phyloP scores from a whole-genome alignment of 2,888 invertebrate genomes.

The Portevinia maculata region DNA sequence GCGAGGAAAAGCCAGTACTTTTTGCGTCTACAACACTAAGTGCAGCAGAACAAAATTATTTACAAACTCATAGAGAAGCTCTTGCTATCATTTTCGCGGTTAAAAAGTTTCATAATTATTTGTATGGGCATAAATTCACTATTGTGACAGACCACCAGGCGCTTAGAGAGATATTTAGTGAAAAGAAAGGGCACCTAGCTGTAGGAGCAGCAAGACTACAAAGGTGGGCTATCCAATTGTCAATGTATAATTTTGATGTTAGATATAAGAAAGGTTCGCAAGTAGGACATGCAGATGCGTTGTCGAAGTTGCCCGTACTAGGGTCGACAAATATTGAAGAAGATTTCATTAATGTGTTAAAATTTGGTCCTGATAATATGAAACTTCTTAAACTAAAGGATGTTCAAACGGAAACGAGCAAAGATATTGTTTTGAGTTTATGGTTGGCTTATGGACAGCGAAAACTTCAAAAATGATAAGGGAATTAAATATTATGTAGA shows the following conservation, averaged over 20 bases:
- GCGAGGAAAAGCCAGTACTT: constrained; percentile 48
- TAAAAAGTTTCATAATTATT: constrained; percentile 75
- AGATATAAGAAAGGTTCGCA: constrained; percentile 18
- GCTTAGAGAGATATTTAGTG: constrained; percentile 70
- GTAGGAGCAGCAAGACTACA: constrained; percentile 40
- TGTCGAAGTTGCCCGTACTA: constrained; percentile 57
- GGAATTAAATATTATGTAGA: too few species aligned
- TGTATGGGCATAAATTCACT: constrained; percentile 78
- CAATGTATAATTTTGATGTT: constrained; percentile 12
- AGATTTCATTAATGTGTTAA: constrained; percentile 34
- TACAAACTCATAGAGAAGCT: constrained; percentile 53
- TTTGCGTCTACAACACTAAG: constrained; percentile 46
- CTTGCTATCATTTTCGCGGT: constrained; percentile 58
- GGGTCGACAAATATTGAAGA: constrained; percentile 25
- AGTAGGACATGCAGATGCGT: constrained; percentile 62
- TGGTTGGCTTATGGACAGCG: constrained; percentile 44
- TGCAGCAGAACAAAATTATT: constrained; percentile 42
- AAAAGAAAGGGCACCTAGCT: constrained; percentile 36
- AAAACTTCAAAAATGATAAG: constrained; percentile 43
- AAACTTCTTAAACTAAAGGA: constrained; percentile 71
- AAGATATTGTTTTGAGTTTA: constrained; percentile 33
- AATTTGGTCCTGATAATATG: constrained; percentile 75
- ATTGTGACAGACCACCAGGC: constrained; percentile 73
- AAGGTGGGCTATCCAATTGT: constrained; percentile 27
- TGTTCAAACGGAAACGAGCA: constrained; percentile 13